These are phyloP conservation scores for Trichonephila inaurata DNA, from an alignment of 1,140 invertebrate genomes.

Conservation along the genomic window DNA sequence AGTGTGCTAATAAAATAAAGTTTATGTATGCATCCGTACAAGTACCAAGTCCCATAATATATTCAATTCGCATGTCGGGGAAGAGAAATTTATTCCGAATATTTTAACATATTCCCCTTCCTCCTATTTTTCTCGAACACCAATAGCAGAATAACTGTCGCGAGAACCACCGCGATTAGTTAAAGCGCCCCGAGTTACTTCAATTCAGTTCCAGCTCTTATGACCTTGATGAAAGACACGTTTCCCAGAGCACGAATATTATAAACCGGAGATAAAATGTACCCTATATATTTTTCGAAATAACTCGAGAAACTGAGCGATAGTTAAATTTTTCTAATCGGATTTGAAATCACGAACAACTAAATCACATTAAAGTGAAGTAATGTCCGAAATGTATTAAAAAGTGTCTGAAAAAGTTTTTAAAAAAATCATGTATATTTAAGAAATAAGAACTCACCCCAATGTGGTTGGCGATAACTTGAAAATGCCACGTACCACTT, in stretches of 20 bases:
- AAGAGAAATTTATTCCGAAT: too few species aligned
- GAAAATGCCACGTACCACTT: conserved; percentile 27
- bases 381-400: not conserved
- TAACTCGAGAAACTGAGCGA: not conserved
- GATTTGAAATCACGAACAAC: too few species aligned
- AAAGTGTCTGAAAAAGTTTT: not conserved
- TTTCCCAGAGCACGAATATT: not conserved
- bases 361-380: too few species aligned
- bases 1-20: too few species aligned
- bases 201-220: not conserved
- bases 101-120: too few species aligned
- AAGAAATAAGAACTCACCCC: conserved; percentile 18
- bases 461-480: conserved; percentile 4
- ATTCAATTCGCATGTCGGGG: too few species aligned
- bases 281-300: not conserved
- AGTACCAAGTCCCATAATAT: too few species aligned
- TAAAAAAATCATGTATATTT: not conserved
- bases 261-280: not conserved
- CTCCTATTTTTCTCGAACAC: too few species aligned
- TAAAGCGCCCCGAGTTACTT: not conserved
- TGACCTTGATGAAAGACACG: conserved; percentile 9
- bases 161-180: not conserved
- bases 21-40: too few species aligned
- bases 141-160: too few species aligned
- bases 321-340: too few species aligned